Conservation (phyloP, 2,888 invertebrate genomes). For the Hofmannophila pseudospretella region DNA sequence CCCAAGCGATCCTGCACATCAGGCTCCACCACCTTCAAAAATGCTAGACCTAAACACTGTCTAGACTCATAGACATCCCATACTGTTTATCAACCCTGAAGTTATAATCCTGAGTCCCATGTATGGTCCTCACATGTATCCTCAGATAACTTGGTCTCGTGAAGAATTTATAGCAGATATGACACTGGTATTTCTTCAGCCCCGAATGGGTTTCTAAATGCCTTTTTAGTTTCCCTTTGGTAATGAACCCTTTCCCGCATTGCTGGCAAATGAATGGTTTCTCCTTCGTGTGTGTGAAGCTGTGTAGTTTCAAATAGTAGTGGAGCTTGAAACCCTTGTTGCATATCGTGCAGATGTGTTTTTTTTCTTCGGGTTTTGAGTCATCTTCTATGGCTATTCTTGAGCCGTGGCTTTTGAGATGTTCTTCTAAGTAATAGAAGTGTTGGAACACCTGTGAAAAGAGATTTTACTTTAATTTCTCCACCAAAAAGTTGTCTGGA, state of each 20-base stretch:
- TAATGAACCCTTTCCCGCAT: conserved; percentile 68
- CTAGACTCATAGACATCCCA: no score
- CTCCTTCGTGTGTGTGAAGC: conserved; percentile 64
- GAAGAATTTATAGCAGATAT: conserved; percentile 68
- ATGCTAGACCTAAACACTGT: no score
- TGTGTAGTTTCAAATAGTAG: conserved; percentile 63
- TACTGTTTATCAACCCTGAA: conserved; percentile 32
- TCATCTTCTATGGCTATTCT: conserved; percentile 50
- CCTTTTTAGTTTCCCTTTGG: conserved; percentile 60
- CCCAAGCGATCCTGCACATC: no score
- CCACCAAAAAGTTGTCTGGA: no score
- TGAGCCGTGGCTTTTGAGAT: conserved; percentile 60
- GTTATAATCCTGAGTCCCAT: conserved; percentile 62
- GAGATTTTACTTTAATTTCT: no score
- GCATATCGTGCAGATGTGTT: conserved; percentile 55
- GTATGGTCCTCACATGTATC: conserved; percentile 63
- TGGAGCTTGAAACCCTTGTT: conserved; percentile 63
- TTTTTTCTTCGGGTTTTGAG: conserved; percentile 46
- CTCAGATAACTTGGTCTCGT: conserved; percentile 60
- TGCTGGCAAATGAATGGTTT: conserved; percentile 66
- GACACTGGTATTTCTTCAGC: conserved; percentile 64
- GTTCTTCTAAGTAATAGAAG: conserved; percentile 65
- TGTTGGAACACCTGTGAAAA: conserved; percentile 61
- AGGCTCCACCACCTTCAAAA: no score
- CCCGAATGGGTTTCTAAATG: conserved; percentile 64